phyloP scores from a whole-genome alignment of 2,888 invertebrate genomes.

The Dryocosmus kuriphilus region DNA sequence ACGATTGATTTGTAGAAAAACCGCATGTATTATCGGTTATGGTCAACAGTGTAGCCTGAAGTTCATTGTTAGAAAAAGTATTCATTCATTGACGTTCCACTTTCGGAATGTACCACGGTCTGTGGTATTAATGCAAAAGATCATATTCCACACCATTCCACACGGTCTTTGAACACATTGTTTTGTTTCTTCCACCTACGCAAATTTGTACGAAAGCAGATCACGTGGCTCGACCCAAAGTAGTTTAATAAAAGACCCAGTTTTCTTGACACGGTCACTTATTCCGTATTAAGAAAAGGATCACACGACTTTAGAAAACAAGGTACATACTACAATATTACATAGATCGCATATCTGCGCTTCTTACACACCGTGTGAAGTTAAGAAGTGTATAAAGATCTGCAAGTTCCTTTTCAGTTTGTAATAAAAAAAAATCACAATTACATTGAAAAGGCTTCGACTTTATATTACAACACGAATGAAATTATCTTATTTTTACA shows the following conservation, averaged over 20 bases:
- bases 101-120: conserved; percentile 9
- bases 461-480: not conserved
- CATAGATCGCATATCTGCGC: not conserved
- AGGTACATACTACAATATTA: not conserved
- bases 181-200: conserved; percentile 34
- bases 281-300: conserved; percentile 28
- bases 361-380: conserved; percentile 9
- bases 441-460: not conserved
- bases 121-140: conserved; percentile 7
- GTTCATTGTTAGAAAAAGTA: not conserved
- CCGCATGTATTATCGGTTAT: not conserved
- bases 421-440: no score
- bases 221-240: conserved; percentile 25
- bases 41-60: not conserved
- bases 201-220: conserved; percentile 29
- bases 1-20: no score
- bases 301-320: conserved; percentile 37
- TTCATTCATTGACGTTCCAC: not conserved
- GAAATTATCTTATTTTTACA: not conserved
- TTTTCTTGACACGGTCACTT: conserved; percentile 40
- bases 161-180: conserved; percentile 36
- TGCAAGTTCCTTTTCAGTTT: not conserved
- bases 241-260: conserved; percentile 30
- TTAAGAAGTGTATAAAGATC: conserved; percentile 1
- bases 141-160: conserved; percentile 30